Conservation (phyloP, 2,797 vertebrate species). For the Dromococcyx pavoninus region DNA sequence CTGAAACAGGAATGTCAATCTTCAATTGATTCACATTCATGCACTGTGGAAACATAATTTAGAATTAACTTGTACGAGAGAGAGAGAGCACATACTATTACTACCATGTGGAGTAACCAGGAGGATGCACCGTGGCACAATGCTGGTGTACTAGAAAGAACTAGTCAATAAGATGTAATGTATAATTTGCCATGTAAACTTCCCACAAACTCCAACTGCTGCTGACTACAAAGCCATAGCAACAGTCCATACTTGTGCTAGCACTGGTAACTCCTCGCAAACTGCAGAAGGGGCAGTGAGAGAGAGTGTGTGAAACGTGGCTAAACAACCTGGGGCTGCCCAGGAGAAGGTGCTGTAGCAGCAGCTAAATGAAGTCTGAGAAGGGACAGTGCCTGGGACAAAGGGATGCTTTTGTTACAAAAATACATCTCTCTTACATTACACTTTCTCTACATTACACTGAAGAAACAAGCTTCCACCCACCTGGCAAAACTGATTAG, state of each 20-base stretch:
- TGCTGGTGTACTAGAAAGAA: background rate
- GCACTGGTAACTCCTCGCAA: background rate
- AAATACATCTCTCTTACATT: background rate
- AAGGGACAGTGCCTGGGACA: background rate
- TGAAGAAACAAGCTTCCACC: background rate
- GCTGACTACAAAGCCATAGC: background rate
- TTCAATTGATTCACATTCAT: constrained; percentile 32
- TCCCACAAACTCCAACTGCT: background rate
- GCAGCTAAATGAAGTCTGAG: background rate
- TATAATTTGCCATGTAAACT: background rate
- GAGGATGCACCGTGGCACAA: background rate
- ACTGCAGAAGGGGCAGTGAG: background rate
- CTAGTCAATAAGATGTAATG: background rate
- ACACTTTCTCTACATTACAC: background rate
- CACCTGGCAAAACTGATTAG: background rate
- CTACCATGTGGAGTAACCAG: background rate
- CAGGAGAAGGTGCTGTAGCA: background rate
- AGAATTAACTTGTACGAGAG: background rate
- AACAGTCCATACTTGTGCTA: background rate
- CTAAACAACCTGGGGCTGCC: background rate
- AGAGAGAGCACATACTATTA: background rate
- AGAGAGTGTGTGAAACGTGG: rapidly evolving
- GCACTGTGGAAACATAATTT: constrained; percentile 23
- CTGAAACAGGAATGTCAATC: constrained; percentile 25
- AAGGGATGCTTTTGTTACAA: background rate